Percentiles rank a stretch among this genome's conserved stretches.
phyloP scores from a whole-genome alignment of 2,113 vertebrate species.

The Myrmecobius fasciatus region DNA sequence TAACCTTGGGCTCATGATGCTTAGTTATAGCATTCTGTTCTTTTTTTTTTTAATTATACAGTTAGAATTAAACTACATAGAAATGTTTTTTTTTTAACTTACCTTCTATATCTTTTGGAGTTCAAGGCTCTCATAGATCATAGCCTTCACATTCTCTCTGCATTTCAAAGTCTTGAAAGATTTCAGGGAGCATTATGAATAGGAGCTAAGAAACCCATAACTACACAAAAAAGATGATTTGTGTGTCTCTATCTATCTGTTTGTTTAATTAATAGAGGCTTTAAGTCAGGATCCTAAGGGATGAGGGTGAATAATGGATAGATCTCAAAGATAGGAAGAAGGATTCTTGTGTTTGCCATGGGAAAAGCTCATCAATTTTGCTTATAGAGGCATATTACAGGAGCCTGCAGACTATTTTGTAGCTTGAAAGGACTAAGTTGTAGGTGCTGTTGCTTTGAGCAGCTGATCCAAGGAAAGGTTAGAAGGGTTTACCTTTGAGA shows the following conservation, averaged over 20 bases:
- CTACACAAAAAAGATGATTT: background rate
- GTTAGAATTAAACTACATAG: background rate
- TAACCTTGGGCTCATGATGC: background rate
- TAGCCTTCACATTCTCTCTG: background rate
- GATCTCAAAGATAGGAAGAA: background rate
- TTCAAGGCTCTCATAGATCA: background rate
- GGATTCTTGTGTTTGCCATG: background rate
- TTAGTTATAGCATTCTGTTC: background rate
- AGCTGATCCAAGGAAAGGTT: background rate
- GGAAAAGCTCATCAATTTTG: background rate
- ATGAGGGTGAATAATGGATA: background rate
- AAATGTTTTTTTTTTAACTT: background rate
- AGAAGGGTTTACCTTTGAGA: background rate
- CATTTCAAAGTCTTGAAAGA: background rate
- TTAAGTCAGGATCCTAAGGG: background rate
- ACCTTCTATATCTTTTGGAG: background rate
- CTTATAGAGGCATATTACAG: background rate
- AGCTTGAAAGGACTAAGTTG: background rate
- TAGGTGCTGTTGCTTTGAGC: background rate
- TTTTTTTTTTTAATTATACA: background rate
- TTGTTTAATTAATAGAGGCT: background rate
- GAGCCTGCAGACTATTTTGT: background rate
- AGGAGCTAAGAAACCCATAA: background rate
- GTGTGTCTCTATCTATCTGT: background rate
- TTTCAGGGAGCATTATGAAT: background rate